Percentiles rank a stretch among this genome's conserved stretches.
These are phyloP conservation scores for Holacanthus passer DNA, from an alignment of 2,113 vertebrate species.

Conservation along the genomic window DNA sequence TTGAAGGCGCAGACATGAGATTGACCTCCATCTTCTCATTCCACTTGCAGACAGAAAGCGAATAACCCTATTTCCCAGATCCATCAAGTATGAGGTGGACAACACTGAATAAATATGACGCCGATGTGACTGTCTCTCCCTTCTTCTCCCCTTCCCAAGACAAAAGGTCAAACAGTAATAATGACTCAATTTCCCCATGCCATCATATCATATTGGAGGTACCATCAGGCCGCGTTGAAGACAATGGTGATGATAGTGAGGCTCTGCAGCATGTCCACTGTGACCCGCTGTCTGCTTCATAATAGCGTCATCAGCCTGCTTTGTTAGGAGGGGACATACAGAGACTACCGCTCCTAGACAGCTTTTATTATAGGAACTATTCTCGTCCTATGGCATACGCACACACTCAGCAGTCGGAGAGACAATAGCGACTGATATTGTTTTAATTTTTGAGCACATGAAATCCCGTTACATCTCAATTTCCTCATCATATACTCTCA, in stretches of 20 bases:
- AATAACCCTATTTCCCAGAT: neutral
- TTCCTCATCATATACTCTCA: neutral
- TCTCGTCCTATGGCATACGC: neutral
- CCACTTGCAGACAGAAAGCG: neutral
- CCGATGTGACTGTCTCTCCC: neutral
- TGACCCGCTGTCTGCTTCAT: slow-evolving; percentile 7
- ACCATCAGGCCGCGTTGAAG: neutral
- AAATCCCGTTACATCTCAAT: slow-evolving; percentile 8
- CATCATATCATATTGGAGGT: neutral
- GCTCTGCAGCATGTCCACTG: neutral
- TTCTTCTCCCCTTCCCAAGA: neutral
- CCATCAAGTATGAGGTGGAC: neutral
- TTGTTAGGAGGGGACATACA: neutral
- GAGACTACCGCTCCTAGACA: neutral
- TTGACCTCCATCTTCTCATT: neutral
- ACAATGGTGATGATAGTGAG: slow-evolving; percentile 23
- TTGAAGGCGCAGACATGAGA: neutral
- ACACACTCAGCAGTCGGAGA: neutral
- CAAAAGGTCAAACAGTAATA: slow-evolving; percentile 46
- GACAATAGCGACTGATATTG: neutral
- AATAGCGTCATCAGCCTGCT: slow-evolving; percentile 25
- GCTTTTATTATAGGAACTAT: slow-evolving; percentile 9
- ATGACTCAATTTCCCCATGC: slow-evolving; percentile 13
- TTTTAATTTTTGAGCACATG: neutral
- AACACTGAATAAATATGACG: neutral